phyloP scores from a whole-genome alignment of 2,888 invertebrate genomes.

The Esperia sulphurella region DNA sequence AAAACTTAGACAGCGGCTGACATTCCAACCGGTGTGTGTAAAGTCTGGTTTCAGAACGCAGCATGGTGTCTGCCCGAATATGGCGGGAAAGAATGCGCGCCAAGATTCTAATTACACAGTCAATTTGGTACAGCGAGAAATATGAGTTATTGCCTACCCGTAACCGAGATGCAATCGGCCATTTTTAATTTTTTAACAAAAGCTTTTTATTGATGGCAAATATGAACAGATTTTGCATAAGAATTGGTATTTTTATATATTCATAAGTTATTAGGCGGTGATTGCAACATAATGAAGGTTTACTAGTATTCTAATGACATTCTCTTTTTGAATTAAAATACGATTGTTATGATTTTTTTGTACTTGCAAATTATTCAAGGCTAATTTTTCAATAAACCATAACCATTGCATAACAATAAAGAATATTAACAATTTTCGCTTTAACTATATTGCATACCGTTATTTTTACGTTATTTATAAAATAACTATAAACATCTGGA shows the following conservation, averaged over 20 bases:
- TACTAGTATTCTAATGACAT: slow-evolving; percentile 2
- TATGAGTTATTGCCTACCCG: slow-evolving; percentile 66
- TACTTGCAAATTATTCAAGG: not conserved
- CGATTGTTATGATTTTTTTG: not conserved
- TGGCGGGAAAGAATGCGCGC: slow-evolving; percentile 52
- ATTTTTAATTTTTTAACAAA: slow-evolving; percentile 55
- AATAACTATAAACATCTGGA: not conserved
- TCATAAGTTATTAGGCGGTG: slow-evolving; percentile 49
- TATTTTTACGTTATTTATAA: not conserved
- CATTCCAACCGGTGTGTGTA: not conserved
- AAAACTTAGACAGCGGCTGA: not conserved
- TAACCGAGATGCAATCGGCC: slow-evolving; percentile 68
- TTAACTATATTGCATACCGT: not conserved
- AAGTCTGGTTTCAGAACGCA: slow-evolving; percentile 64
- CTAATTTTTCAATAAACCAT: not conserved
- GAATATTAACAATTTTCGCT: not conserved
- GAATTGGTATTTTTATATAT: slow-evolving; percentile 44
- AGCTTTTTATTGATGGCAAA: slow-evolving; percentile 35
- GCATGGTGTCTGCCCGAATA: slow-evolving; percentile 63
- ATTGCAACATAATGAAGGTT: slow-evolving; percentile 42
- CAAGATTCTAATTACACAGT: slow-evolving; percentile 74
- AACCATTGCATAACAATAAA: too few relatives aligned
- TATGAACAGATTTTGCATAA: slow-evolving; percentile 49
- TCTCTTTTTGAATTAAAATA: slow-evolving; percentile 2
- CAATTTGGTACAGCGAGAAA: slow-evolving; percentile 72